phyloP scores from a whole-genome alignment of 2,888 invertebrate species.

The Heliconius ethilla region DNA sequence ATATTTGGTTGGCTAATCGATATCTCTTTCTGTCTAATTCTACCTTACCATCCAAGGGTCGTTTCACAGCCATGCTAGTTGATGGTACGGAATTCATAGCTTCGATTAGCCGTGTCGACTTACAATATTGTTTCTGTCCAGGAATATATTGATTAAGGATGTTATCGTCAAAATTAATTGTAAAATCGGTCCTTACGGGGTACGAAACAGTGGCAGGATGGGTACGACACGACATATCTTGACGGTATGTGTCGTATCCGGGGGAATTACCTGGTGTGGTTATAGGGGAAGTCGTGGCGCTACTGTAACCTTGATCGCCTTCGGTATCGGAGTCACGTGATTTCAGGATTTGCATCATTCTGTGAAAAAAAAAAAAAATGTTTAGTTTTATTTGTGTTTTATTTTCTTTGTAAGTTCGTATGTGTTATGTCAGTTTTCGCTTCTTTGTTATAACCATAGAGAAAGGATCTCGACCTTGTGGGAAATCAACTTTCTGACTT shows the following conservation, averaged over 20 bases:
- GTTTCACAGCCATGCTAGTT: conserved; percentile 68
- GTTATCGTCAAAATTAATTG: conserved; percentile 54
- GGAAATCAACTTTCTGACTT: conserved; percentile 70
- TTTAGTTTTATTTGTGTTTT: not conserved
- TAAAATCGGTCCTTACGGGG: conserved; percentile 40
- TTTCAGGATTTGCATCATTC: conserved; percentile 76
- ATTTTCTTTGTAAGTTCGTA: not conserved
- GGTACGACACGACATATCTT: conserved; percentile 57
- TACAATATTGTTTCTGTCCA: conserved; percentile 57
- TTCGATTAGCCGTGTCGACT: conserved; percentile 66
- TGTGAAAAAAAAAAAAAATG: conserved; percentile 49
- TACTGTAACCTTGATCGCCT: conserved; percentile 71
- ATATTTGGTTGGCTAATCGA: conserved; percentile 65
- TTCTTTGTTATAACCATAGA: conserved; percentile 70
- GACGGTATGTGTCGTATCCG: not conserved
- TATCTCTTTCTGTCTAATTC: conserved; percentile 71
- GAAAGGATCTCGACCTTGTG: conserved; percentile 57
- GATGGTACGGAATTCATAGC: conserved; percentile 62
- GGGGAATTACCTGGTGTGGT: conserved; percentile 53
- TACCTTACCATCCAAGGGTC: conserved; percentile 61
- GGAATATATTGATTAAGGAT: conserved; percentile 39
- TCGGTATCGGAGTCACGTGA: conserved; percentile 66
- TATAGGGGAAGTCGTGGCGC: conserved; percentile 68
- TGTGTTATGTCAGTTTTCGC: conserved; percentile 56
- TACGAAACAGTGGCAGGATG: conserved; percentile 44